A percentile compares a stretch with the other conserved stretches of the same genome.
Evolutionary conservation across 2,113 vertebrate species (phyloP).

Genomic region (Archilochus colubris): DNA sequence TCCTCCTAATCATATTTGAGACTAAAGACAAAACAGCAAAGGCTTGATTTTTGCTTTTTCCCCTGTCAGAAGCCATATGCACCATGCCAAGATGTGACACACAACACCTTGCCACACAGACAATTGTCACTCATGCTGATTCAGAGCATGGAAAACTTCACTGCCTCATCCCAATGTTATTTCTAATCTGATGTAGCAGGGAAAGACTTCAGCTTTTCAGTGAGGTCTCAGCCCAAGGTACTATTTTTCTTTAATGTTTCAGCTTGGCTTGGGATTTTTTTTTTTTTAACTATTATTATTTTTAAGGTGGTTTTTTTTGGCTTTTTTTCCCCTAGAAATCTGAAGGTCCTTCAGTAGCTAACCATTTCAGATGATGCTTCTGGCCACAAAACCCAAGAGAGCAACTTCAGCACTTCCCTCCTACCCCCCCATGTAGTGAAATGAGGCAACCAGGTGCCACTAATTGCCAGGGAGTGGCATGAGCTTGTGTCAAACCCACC

Average conservation of each 20-base stretch:
- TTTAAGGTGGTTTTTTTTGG: neutral
- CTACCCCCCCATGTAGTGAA: too few species aligned
- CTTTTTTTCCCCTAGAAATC: neutral
- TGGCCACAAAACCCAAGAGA: neutral
- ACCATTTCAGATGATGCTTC: neutral
- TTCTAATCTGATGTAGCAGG: neutral
- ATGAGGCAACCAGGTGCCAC: too few species aligned
- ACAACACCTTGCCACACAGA: neutral
- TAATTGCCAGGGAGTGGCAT: too few species aligned
- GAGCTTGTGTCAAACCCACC: too few species aligned
- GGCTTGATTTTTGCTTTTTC: neutral
- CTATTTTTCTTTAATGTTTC: neutral
- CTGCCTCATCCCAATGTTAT: neutral
- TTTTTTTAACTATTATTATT: too few species aligned
- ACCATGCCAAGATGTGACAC: neutral
- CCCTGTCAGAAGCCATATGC: neutral
- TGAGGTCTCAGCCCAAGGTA: neutral
- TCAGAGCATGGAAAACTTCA: neutral
- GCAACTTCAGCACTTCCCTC: neutral
- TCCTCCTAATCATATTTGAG: neutral
- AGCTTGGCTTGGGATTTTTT: neutral
- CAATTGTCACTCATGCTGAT: neutral
- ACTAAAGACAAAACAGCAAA: neutral
- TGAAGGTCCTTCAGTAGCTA: neutral
- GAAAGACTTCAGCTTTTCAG: neutral